Evolutionary conservation across 2,113 vertebrate species (phyloP), one percentile per base, ranked within the genome.

Genomic region (Dunckerocampus dactyliophorus): DNA sequence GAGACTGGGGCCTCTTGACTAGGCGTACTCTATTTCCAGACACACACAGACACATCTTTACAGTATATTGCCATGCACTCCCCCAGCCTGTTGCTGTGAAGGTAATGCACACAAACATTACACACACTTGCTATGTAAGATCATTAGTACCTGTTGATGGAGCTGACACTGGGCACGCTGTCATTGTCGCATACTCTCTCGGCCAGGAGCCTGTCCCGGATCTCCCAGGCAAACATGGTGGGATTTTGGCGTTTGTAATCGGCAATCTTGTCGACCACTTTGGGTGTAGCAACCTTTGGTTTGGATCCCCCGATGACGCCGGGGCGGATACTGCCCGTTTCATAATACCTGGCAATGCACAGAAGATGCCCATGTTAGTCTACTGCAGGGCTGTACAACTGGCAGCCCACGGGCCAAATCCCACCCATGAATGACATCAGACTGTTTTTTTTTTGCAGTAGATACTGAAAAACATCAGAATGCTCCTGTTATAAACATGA

Each of bases 201-300:
- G 0, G 97, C 96, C 43, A 99, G 90, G 64, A 98, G 93, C 67
- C 97, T 88, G 75, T 99, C 97, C 86, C 97, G 92, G 89, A 99
- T 99, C 91, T 99, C 97, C 97, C 97, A 99, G 91, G 97, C 97
- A 93, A 99, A 99, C 97, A 99, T 99, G 89, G 97, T 99, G 83
- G 97, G 97, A 76, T 99, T 99, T 93, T 99, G 97, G 85, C 97
- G 95, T 83, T 99, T 99, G 89, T 99, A 99, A 78, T 99, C 97
- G 3, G 97, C 96, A 1, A 99, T 99, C 89, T 99, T 99, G 85
- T 99, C 96, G 11, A 99, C 97, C 76, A 99, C 97, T 95, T 99
- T 99, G 90, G 97, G 97, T 66, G 97, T 99, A 92, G 97, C 97
- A 61, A 99, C 97, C 94, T 99, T 99, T 95, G 97, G 97, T 93